These are phyloP conservation scores for Mantis religiosa DNA, from an alignment of 2,888 invertebrate species.

Conservation along the genomic window DNA sequence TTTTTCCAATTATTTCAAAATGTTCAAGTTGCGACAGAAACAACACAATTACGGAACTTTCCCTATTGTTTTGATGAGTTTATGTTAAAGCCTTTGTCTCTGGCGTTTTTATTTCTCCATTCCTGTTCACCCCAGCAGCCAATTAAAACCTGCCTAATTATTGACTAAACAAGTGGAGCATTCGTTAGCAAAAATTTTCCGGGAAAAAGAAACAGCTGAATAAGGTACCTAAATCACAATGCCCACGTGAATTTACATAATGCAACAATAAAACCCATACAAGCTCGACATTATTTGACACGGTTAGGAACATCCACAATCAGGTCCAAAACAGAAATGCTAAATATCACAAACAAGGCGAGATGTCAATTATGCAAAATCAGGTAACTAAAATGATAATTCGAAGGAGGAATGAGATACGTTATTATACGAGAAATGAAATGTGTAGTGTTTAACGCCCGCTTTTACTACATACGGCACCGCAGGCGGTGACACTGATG, in stretches of 20 bases:
- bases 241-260: not conserved
- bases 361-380: no score
- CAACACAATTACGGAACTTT: constrained; percentile 10
- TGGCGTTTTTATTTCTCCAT: not conserved
- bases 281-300: no score
- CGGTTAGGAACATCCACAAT: no score
- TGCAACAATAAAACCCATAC: not conserved
- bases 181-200: not conserved
- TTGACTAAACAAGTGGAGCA: constrained; percentile 7
- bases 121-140: not conserved
- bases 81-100: constrained; percentile 5
- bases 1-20: constrained; percentile 7
- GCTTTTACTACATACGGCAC: no score
- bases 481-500: no score
- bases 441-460: no score
- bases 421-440: no score
- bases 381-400: no score
- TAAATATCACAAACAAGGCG: no score
- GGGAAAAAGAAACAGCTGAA: not conserved
- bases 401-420: no score
- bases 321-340: no score
- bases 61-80: not conserved
- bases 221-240: not conserved
- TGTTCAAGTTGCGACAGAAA: not conserved
- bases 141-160: constrained; percentile 15